phyloP scores from a whole-genome alignment of 2,797 vertebrate genomes.

The Notamacropus eugenii region DNA sequence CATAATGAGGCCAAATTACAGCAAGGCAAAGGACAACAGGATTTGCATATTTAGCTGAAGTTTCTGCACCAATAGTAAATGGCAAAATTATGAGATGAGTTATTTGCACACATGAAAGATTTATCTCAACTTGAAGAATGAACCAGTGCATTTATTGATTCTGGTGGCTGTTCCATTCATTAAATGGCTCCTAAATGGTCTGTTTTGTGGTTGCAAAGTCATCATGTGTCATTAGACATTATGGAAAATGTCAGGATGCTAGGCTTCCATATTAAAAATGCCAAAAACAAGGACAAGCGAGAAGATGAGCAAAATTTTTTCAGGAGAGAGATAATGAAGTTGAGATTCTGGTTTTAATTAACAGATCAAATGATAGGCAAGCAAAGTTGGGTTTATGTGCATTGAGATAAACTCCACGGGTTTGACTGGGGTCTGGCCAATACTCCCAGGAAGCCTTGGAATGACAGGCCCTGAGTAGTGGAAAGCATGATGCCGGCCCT shows the following conservation, averaged over 20 bases:
- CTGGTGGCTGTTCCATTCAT: constrained; percentile 76
- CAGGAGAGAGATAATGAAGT: constrained; percentile 61
- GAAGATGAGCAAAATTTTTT: constrained; percentile 62
- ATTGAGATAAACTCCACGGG: not conserved
- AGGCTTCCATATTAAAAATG: constrained; percentile 82
- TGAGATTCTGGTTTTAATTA: constrained; percentile 62
- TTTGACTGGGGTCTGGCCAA: not conserved
- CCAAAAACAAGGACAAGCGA: constrained; percentile 75
- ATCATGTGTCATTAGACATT: constrained; percentile 82
- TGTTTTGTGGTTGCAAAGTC: constrained; percentile 81
- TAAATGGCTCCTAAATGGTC: constrained; percentile 78
- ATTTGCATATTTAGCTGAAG: constrained; percentile 67
- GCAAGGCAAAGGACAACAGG: constrained; percentile 68
- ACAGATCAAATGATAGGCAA: constrained; percentile 46
- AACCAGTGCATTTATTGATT: constrained; percentile 80
- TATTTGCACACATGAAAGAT: constrained; percentile 72
- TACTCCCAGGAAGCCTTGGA: constrained; percentile 4
- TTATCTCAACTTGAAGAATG: constrained; percentile 72
- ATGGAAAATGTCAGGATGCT: constrained; percentile 81
- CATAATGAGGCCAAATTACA: constrained; percentile 71
- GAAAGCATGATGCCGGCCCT: not conserved
- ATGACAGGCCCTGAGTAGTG: not conserved
- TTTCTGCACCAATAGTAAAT: constrained; percentile 66
- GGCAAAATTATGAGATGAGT: constrained; percentile 69
- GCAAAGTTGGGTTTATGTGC: constrained; percentile 20